Percentiles rank a stretch among this genome's conserved stretches.
Evolutionary conservation across 2,797 vertebrate genomes (phyloP).

Genomic region (Amniataba percoides): DNA sequence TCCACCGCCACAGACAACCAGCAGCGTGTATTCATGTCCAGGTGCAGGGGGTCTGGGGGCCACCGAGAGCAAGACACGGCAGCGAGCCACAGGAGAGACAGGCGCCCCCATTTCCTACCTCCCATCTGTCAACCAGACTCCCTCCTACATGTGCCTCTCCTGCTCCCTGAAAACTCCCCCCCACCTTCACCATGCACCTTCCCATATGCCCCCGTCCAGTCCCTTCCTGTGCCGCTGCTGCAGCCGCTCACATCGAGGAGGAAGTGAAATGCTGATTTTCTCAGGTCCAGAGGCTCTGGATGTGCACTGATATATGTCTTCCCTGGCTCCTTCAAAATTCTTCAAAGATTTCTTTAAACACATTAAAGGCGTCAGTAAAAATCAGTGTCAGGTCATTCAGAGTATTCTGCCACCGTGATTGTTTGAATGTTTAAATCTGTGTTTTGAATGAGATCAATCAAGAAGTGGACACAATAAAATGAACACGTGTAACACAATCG

Average conservation of each 20-base stretch:
- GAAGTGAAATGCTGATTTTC: constrained; percentile 36
- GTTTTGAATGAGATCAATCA: background rate
- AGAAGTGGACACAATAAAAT: background rate
- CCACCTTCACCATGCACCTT: constrained; percentile 56
- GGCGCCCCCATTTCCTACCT: constrained; percentile 77
- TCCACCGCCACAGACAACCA: constrained; percentile 19
- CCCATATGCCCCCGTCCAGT: constrained; percentile 34
- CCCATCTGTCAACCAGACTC: constrained; percentile 70
- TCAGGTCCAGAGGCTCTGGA: background rate
- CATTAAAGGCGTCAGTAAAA: background rate
- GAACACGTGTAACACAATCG: background rate
- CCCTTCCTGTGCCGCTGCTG: constrained; percentile 49
- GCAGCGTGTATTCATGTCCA: constrained; percentile 38
- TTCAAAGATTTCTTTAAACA: background rate
- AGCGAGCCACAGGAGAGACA: constrained; percentile 58
- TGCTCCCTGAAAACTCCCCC: constrained; percentile 76
- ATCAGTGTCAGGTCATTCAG: background rate
- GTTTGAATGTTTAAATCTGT: background rate
- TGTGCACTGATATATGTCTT: background rate
- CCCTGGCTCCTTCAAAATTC: background rate
- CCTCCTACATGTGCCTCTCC: constrained; percentile 64
- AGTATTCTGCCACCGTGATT: background rate
- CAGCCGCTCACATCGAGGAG: constrained; percentile 26
- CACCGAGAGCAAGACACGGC: constrained; percentile 26
- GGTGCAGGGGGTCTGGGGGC: background rate